These are phyloP conservation scores for Subacronicta megacephala DNA, from an alignment of 2,888 invertebrate genomes.

Conservation along the genomic window DNA sequence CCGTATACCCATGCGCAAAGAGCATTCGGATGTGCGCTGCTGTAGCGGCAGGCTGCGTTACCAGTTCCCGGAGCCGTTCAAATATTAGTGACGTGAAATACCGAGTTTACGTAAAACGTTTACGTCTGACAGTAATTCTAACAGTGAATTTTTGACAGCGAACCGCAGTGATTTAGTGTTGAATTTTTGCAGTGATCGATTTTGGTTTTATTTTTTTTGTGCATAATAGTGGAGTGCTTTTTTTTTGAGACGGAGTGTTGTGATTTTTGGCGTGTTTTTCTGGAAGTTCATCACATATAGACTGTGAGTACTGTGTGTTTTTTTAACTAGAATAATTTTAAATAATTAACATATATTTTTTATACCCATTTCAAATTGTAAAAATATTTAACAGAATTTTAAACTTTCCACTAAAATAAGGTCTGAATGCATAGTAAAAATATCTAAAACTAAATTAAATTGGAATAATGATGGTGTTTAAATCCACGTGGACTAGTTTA, in stretches of 20 bases:
- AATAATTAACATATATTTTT: no score
- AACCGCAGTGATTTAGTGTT: slow-evolving; percentile 48
- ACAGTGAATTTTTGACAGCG: slow-evolving; percentile 37
- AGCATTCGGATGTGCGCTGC: slow-evolving; percentile 74
- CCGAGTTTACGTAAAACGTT: slow-evolving; percentile 31
- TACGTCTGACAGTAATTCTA: slow-evolving; percentile 26
- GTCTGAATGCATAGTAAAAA: background rate
- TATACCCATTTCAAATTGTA: background rate
- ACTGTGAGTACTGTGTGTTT: slow-evolving; percentile 38
- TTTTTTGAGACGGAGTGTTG: slow-evolving; percentile 41
- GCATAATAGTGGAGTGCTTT: slow-evolving; percentile 46
- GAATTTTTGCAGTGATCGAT: slow-evolving; percentile 25
- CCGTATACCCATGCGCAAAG: slow-evolving; percentile 83
- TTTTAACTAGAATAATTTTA: background rate
- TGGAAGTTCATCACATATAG: slow-evolving; percentile 23
- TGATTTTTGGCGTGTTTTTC: slow-evolving; percentile 25
- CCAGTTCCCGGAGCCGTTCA: slow-evolving; percentile 11
- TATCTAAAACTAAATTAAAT: background rate
- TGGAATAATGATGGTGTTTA: background rate
- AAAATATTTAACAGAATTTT: no score
- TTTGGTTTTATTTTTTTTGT: slow-evolving; percentile 22
- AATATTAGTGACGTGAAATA: slow-evolving; percentile 39
- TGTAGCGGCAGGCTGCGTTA: slow-evolving; percentile 46
- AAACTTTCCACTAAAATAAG: background rate
- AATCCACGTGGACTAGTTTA: slow-evolving; percentile 23